Evolutionary conservation across 2,888 invertebrate genomes (phyloP).

Genomic region (Monopis laevigella): DNA sequence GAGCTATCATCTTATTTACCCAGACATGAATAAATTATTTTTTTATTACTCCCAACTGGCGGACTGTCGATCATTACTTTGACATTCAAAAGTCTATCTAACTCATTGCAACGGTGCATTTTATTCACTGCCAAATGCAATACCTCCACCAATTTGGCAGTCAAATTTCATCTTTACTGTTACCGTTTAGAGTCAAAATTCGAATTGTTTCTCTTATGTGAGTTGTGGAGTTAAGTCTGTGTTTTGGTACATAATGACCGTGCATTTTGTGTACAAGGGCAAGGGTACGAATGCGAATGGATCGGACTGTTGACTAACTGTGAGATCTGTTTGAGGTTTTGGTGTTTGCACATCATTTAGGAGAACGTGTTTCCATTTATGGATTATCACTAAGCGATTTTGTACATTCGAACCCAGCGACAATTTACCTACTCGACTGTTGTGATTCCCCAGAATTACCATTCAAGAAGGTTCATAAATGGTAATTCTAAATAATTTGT

Average conservation of each 20-base stretch:
- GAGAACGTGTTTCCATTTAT: too few relatives aligned
- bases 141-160: conserved; percentile 17
- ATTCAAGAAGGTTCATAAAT: too few relatives aligned
- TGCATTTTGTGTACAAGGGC: conserved; percentile 58
- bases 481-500: too few relatives aligned
- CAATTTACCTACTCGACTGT: too few relatives aligned
- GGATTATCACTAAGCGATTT: too few relatives aligned
- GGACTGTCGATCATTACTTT: conserved; percentile 59
- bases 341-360: background rate
- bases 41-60: conserved; percentile 50
- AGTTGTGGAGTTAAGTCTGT: conserved; percentile 1
- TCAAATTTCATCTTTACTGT: conserved; percentile 21
- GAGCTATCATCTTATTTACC: conserved; percentile 45
- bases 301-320: conserved; percentile 38
- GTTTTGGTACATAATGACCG: conserved; percentile 32
- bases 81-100: conserved; percentile 64
- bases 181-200: background rate
- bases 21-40: conserved; percentile 60
- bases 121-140: conserved; percentile 25
- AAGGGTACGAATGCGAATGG: conserved; percentile 42
- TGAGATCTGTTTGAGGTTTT: background rate
- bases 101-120: conserved; percentile 47
- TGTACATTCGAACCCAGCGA: too few relatives aligned
- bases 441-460: too few relatives aligned
- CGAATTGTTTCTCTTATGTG: background rate